Percentiles rank a stretch among this genome's conserved stretches.
These are phyloP conservation scores for Nebria salina DNA, from an alignment of 2,888 invertebrate species.

Conservation along the genomic window DNA sequence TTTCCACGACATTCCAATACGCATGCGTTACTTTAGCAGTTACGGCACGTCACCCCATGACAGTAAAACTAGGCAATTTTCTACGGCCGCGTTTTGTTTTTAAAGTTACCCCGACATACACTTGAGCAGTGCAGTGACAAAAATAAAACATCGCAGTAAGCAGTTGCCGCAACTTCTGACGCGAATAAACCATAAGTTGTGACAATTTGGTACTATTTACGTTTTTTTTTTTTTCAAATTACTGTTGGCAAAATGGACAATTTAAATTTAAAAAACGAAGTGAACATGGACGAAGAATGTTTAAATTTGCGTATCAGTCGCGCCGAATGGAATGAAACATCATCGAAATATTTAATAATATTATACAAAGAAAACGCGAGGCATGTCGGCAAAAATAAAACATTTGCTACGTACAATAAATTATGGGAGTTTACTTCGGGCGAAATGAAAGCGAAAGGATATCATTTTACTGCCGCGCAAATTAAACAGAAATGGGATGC, in stretches of 20 bases:
- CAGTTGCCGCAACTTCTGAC: not conserved
- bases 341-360: not conserved
- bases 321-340: constrained; percentile 4
- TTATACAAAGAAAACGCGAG: not conserved
- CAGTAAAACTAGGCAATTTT: not conserved
- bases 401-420: constrained; percentile 7
- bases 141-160: not conserved
- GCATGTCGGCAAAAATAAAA: constrained; percentile 10
- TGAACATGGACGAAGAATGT: not conserved
- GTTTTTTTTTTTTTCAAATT: too few relatives aligned
- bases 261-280: not conserved
- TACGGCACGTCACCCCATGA: not conserved
- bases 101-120: not conserved
- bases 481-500: constrained; percentile 13
- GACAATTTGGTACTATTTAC: not conserved
- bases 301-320: not conserved
- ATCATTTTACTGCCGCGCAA: constrained; percentile 4
- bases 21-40: not conserved
- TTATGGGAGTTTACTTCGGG: not conserved
- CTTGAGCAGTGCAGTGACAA: not conserved
- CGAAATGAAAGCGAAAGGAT: not conserved
- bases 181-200: not conserved
- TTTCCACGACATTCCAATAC: not conserved
- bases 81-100: not conserved
- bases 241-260: not conserved